A percentile compares a stretch with the other conserved stretches of the same genome.
These are phyloP conservation scores for Paramisgurnus dabryanus DNA, from an alignment of 2,113 vertebrate species.

Conservation along the genomic window DNA sequence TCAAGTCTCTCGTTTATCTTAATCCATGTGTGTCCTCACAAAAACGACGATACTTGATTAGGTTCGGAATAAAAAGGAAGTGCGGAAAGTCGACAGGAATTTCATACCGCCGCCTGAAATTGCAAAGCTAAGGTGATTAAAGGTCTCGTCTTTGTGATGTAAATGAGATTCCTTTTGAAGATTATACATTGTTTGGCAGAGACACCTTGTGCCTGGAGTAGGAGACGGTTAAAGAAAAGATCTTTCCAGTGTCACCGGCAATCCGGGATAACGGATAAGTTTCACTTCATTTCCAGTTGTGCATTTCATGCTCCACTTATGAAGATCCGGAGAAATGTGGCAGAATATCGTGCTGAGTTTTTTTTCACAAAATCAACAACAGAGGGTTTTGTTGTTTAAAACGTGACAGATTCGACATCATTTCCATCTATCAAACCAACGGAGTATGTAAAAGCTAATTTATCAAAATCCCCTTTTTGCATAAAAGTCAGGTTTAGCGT, in stretches of 20 bases:
- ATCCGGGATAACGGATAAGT: conserved; percentile 23
- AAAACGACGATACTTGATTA: conserved; percentile 40
- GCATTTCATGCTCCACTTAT: background rate
- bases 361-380: background rate
- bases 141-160: conserved; percentile 48
- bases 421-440: background rate
- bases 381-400: background rate
- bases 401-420: background rate
- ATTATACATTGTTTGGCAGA: conserved; percentile 30
- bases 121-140: conserved; percentile 47
- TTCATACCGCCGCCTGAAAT: conserved; percentile 16
- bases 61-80: conserved; percentile 19
- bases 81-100: conserved; percentile 8
- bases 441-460: background rate
- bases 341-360: background rate
- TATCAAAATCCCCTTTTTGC: background rate
- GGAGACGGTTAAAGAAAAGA: no score
- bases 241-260: conserved; percentile 25
- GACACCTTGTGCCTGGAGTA: conserved; percentile 20
- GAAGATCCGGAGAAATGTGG: background rate
- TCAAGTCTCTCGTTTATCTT: conserved; percentile 29
- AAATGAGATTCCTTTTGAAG: conserved; percentile 53
- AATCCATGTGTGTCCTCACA: conserved; percentile 21
- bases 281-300: conserved; percentile 10
- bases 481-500: background rate